Percentiles rank a stretch among this genome's conserved stretches.
Evolutionary conservation across 2,797 vertebrate genomes (phyloP).

Genomic region (Coracias cyanogaster): DNA sequence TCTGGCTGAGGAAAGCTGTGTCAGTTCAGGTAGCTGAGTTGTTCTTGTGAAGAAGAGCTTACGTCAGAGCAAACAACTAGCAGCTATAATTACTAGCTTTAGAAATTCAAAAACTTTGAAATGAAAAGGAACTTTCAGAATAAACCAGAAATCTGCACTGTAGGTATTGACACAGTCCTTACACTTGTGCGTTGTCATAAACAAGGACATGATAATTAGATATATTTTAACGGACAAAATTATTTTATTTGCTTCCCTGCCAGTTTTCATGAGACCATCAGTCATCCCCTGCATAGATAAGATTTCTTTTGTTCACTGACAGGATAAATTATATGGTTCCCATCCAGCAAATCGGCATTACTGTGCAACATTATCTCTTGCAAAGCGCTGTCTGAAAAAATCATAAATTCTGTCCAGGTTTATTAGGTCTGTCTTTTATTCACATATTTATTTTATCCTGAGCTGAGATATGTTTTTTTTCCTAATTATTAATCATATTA

Average conservation of each 20-base stretch:
- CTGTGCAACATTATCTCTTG: constrained; percentile 77
- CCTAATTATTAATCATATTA: constrained; percentile 77
- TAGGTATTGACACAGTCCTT: constrained; percentile 16
- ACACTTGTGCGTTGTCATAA: not conserved
- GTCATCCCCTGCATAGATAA: constrained; percentile 74
- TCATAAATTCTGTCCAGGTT: constrained; percentile 80
- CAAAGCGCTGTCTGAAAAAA: constrained; percentile 68
- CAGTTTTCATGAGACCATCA: constrained; percentile 78
- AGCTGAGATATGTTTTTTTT: constrained; percentile 39
- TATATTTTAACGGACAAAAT: constrained; percentile 77
- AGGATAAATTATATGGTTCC: constrained; percentile 83
- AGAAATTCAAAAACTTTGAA: not conserved
- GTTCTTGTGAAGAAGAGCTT: not conserved
- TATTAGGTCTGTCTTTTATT: constrained; percentile 80
- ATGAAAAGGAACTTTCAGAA: constrained; percentile 22
- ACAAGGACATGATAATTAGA: constrained; percentile 73
- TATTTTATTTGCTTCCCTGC: constrained; percentile 81
- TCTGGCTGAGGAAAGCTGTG: not conserved
- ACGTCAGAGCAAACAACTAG: not conserved
- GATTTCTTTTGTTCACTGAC: constrained; percentile 80
- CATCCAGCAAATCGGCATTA: constrained; percentile 81
- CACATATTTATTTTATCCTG: constrained; percentile 75
- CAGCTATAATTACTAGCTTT: constrained; percentile 26
- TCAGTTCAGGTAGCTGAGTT: not conserved
- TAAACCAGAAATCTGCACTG: not conserved